phyloP scores from a whole-genome alignment of 2,797 vertebrate genomes.

The Acipenser oxyrinchus region DNA sequence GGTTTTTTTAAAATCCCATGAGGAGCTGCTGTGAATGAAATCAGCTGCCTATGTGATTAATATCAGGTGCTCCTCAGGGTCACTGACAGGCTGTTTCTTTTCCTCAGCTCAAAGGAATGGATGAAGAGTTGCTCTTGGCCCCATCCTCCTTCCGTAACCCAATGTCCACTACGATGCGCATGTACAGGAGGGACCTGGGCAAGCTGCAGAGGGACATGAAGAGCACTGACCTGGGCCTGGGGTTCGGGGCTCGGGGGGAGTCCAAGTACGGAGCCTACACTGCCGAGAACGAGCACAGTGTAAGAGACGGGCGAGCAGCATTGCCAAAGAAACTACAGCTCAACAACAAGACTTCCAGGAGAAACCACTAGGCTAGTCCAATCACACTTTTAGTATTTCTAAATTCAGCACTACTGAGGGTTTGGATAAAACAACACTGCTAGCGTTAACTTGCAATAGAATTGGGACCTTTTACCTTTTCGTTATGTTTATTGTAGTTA shows the following conservation, averaged over 20 bases:
- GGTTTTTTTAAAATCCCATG: not conserved
- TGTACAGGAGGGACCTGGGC: slow-evolving; percentile 75
- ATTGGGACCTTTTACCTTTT: no score
- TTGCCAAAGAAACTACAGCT: not conserved
- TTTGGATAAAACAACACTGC: no score
- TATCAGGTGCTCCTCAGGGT: not conserved
- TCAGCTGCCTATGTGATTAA: not conserved
- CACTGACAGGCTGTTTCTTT: not conserved
- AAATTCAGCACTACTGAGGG: no score
- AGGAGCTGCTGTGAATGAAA: not conserved
- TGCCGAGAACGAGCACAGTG: slow-evolving; percentile 77
- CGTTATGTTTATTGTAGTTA: no score
- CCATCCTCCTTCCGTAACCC: slow-evolving; percentile 73
- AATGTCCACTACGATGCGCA: slow-evolving; percentile 79
- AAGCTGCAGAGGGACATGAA: slow-evolving; percentile 83
- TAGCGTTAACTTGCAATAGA: no score
- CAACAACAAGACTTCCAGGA: no score
- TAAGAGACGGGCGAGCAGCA: slow-evolving; percentile 48
- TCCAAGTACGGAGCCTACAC: slow-evolving; percentile 61
- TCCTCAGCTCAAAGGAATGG: slow-evolving; percentile 81
- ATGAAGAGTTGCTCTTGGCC: slow-evolving; percentile 76
- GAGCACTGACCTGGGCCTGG: slow-evolving; percentile 49
- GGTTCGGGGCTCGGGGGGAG: slow-evolving; percentile 48
- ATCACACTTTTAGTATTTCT: no score
- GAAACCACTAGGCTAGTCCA: no score